phyloP scores from a whole-genome alignment of 2,113 vertebrate species.

The Halcyon malimbica region DNA sequence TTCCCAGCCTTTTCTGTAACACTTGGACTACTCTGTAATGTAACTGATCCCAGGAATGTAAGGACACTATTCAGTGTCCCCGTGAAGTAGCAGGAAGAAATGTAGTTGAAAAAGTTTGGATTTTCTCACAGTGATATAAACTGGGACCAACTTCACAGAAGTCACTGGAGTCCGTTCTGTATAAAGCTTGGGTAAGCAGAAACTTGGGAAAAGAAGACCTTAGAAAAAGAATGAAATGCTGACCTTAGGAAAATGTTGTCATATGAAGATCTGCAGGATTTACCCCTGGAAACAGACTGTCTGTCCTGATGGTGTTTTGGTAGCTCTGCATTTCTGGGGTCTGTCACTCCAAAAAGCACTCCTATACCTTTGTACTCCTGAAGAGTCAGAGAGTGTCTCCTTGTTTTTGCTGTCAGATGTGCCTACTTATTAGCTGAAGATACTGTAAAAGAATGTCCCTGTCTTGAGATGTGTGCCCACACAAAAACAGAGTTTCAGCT shows the following conservation, averaged over 20 bases:
- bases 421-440: background rate
- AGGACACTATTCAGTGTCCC: background rate
- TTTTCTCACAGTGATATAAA: background rate
- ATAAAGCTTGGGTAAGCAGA: background rate
- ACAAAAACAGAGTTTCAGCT: background rate
- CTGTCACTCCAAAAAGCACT: background rate
- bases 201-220: background rate
- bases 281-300: background rate
- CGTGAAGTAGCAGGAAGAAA: background rate
- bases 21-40: background rate
- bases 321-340: background rate
- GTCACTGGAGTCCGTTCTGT: background rate
- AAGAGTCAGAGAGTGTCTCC: background rate
- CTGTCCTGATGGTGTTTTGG: background rate
- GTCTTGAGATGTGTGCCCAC: background rate
- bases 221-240: background rate
- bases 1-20: background rate
- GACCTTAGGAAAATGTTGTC: background rate
- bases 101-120: background rate
- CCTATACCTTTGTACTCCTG: background rate
- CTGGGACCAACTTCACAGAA: background rate
- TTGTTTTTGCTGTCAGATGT: background rate
- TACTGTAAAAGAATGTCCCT: background rate
- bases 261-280: background rate
- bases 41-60: background rate